Evolutionary conservation across 2,113 vertebrate genomes (phyloP), one percentile per base, ranked within the genome.

Genomic region (Trichechus manatus): DNA sequence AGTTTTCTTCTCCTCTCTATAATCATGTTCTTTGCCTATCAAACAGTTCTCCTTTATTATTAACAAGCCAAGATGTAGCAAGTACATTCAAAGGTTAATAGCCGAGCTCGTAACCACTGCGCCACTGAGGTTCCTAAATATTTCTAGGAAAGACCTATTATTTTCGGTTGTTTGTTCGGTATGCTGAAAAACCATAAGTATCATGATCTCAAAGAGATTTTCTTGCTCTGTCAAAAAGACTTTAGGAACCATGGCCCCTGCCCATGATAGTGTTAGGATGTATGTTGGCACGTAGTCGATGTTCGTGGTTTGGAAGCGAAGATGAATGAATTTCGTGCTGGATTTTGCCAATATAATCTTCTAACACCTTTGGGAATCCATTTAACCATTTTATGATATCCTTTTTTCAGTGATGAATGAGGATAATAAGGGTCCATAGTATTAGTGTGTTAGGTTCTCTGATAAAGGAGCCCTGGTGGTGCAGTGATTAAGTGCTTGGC

Each of bases 181-280:
- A 50, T 77, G 29, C 14, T n/a, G 68, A 88, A 61, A 63, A 72
- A 84, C 50, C 5, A 29, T 23, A 50, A 53, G 13, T 25, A 53
- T 86, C 53, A 63, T 59, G n/a, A 88, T n/a, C 29, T 4, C 66
- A 86, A 17, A 47, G 56, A 70, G 61, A 74, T 75, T 92, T 91
- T 91, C 63, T 63, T 42, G 11, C 56, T 78, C 72, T 77, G 15
- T 94, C 15, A 85, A 44, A 95, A 85, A 87, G 85, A 72, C 8
- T 78, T 66, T 27, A 94, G 78, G 27, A 94, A 17, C 20, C 17
- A 50, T 70, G 31, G 72, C 53, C 25, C 94, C 44, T 86, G 5
- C 31, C 59, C 59, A 84, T 22, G 59, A 20, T 61, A 61, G 4
- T 56, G 4, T 80, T 93, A 68, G n/a, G 44, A 36, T 23, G 17